These are phyloP conservation scores for Dorcus parallelipipedus DNA, from an alignment of 2,888 invertebrate species.

Conservation along the genomic window DNA sequence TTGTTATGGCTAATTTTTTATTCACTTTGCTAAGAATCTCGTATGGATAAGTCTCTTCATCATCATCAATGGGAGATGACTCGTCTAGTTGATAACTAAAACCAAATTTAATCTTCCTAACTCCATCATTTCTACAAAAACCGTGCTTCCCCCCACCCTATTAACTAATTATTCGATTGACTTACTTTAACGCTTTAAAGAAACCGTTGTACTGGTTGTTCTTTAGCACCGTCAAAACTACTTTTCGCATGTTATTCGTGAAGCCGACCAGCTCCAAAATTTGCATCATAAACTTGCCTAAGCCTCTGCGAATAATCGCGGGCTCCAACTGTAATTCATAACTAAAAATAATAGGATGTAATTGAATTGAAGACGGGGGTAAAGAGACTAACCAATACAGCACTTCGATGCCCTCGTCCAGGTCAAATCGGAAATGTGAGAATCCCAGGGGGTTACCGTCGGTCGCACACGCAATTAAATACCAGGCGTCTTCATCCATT, in stretches of 20 bases:
- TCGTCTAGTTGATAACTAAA: slow-evolving; percentile 64
- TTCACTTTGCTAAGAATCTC: slow-evolving; percentile 61
- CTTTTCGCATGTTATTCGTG: slow-evolving; percentile 73
- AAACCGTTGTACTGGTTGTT: slow-evolving; percentile 73
- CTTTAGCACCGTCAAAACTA: slow-evolving; percentile 79
- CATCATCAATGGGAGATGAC: slow-evolving; percentile 61
- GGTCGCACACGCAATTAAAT: slow-evolving; percentile 55
- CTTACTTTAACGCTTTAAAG: slow-evolving; percentile 73
- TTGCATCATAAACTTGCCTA: slow-evolving; percentile 79
- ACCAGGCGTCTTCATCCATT: slow-evolving; percentile 70
- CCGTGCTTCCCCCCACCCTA: no score
- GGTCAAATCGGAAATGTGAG: slow-evolving; percentile 79
- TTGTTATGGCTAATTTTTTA: slow-evolving; percentile 36
- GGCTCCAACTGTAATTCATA: slow-evolving; percentile 85
- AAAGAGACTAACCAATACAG: slow-evolving; percentile 64
- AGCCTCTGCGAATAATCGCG: slow-evolving; percentile 68
- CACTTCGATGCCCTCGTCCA: slow-evolving; percentile 74
- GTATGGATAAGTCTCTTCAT: slow-evolving; percentile 56
- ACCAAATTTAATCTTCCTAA: slow-evolving; percentile 17
- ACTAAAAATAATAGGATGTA: slow-evolving; percentile 50
- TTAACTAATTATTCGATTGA: slow-evolving; percentile 15
- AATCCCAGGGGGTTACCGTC: slow-evolving; percentile 62
- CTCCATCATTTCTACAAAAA: no score
- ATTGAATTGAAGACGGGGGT: background rate
- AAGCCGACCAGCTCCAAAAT: slow-evolving; percentile 73